Evolutionary conservation across 2,888 invertebrate genomes (phyloP), one percentile per base, ranked within the genome.

Genomic region (Chorisops tibialis): DNA sequence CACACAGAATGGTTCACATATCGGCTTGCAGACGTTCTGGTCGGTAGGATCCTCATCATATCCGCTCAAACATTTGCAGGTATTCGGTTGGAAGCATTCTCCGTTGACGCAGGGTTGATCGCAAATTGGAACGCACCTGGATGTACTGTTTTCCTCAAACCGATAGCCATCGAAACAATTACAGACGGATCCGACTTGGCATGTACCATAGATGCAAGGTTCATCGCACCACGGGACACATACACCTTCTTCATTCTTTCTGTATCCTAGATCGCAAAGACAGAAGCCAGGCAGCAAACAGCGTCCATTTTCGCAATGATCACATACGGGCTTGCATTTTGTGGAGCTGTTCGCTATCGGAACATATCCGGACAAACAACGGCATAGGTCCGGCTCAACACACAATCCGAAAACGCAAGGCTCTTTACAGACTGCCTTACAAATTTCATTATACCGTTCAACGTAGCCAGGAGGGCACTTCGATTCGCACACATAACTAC

Each of bases 331-430:
- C 9, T 14, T 3, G 16, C 43, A 43, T n/a, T 43, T n/a, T 9
- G 19, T 16, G 16, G 43, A 11, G 16, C 19, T 43, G 14, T 16
- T 43, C 16, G 16, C 3, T 11, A 18, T 19, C 3, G 14, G 3
- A 3, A 3, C 74, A 71, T 80, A 90, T 1, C 90, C 90, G 0
- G 81, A 79, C 68, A 86, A 85, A 70, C 90, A 91, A 63, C 87
- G 81, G 71, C 90, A 91, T 70, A 86, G 82, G 74, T 88, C 85
- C 0, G 90, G 50, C 81, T 19, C 61, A 2, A 72, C 64, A 60
- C 76, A 77, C 5, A 59, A 66, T n/a, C 74, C 74, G 67, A 75
- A 71, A 1, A 58, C 30, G 54, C 76, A 76, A 0, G 74, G 70
- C 37, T 66, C 63, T 0, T 72, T 67, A 65, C 82, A 82, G 1